These are phyloP conservation scores for Tokudaia tokunoshimensis DNA, from an alignment of 2,797 vertebrate genomes.

Conservation along the genomic window DNA sequence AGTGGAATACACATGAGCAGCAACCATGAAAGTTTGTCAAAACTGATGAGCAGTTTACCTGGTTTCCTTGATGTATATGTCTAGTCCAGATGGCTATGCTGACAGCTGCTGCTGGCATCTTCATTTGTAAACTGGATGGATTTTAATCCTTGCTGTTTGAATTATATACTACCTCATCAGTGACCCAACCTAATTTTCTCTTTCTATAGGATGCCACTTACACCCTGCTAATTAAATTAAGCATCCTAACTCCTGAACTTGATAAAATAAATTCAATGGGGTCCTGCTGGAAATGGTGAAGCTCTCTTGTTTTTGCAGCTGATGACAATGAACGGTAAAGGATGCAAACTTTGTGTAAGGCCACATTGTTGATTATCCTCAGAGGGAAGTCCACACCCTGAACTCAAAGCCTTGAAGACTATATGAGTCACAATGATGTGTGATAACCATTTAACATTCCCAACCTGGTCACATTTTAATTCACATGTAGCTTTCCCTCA, in stretches of 20 bases:
- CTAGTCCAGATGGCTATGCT: not conserved
- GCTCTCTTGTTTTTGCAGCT: not conserved
- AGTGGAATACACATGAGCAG: not conserved
- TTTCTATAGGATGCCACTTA: not conserved
- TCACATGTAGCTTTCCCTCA: not conserved
- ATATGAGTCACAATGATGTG: not conserved
- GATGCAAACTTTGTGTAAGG: not conserved
- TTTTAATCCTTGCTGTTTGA: not conserved
- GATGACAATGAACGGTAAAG: not conserved
- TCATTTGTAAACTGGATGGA: not conserved
- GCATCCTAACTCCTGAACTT: not conserved
- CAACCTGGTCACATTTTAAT: not conserved
- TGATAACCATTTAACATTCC: not conserved
- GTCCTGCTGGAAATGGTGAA: not conserved
- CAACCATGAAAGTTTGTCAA: not conserved
- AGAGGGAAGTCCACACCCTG: not conserved
- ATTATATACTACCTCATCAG: not conserved
- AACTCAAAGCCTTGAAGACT: not conserved
- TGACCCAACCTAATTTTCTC: not conserved
- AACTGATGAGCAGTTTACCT: not conserved
- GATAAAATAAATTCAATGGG: not conserved
- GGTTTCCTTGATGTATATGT: not conserved
- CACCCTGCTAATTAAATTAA: not conserved
- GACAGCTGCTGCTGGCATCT: not conserved
- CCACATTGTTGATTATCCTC: not conserved